phyloP scores from a whole-genome alignment of 2,113 vertebrate species.

The Poeciliopsis turrubarensis region DNA sequence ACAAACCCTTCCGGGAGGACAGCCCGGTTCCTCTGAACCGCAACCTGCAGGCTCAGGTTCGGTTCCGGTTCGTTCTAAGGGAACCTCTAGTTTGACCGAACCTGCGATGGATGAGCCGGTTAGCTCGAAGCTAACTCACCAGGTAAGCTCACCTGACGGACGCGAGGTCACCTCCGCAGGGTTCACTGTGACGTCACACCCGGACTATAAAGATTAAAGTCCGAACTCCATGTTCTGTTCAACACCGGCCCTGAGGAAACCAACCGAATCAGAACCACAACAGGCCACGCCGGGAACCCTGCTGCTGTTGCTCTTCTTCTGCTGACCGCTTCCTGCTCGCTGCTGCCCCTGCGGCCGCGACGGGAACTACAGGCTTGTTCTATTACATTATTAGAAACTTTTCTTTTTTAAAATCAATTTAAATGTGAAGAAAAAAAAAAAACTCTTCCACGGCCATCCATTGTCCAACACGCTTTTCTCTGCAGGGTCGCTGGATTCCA shows the following conservation, averaged over 20 bases:
- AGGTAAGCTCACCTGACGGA: not conserved
- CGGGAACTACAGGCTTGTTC: not conserved
- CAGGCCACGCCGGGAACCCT: not conserved
- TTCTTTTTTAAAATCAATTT: no score
- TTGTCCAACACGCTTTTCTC: no score
- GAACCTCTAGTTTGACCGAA: not conserved
- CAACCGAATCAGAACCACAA: not conserved
- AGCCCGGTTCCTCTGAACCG: not conserved
- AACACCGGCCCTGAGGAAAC: not conserved
- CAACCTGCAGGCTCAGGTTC: not conserved
- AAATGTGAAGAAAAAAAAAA: no score
- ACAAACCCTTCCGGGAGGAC: no score
- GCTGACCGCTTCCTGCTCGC: not conserved
- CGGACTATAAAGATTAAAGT: not conserved
- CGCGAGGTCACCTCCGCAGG: not conserved
- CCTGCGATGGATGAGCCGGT: not conserved
- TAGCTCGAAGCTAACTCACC: constrained; percentile 5
- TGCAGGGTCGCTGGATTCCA: no score
- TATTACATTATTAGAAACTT: no score
- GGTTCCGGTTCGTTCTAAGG: no score
- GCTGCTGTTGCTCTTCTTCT: not conserved
- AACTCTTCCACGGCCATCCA: no score
- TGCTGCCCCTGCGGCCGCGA: not conserved
- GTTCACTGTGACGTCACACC: not conserved
- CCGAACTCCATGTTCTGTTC: not conserved